Base-by-base conservation (phyloP, 1,140 invertebrate species). In the Papilio dardanus region DNA sequence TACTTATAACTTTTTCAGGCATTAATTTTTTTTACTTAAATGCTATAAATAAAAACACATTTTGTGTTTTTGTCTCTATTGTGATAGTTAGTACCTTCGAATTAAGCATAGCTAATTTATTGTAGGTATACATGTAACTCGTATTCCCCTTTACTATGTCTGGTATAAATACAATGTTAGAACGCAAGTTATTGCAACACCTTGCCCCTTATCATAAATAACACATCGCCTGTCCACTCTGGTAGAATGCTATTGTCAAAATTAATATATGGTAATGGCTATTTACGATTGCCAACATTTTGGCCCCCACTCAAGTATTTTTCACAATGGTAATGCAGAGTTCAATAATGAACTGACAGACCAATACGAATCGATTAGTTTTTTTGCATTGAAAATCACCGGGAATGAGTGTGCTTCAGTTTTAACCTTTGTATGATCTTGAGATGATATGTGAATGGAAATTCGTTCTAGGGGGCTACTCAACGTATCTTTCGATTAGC, bases 251-350 rank as follows among this genome's bases (percentile, higher is more conserved):
- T 77, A 80, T 77, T 80, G 81, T 83, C 82, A 78, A 75, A 76
- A 74, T 75, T 86, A 84, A 89, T 85, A 83, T 90, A 88, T 88
- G 84, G 78, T 88, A 88, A 90, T 89, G 87, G 82, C 71, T 83
- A 77, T 83, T 76, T 82, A 86, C 86, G 86, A 87, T 86, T 88
- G 79, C 74, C 40, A 54, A 69, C 75, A 78, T 79, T 88, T 90
- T 88, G 86, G 85, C 86, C 54, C 62, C 19, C 75, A 81, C 76
- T 87, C 87, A 85, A 85, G 74, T 85, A 84, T 84, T 83, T 87
- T 88, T 86, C 81, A 84, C 77, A 83, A 86, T 82, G 67, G 75
- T 81, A 78, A 87, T 82, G 82, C 50, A 24, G 74, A 76, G 58
- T 40, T 69, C 67, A 69, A 69, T 69, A 24, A 69, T 69, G n/a